Conservation (phyloP, 2,797 vertebrate genomes). For the Carapus acus region DNA sequence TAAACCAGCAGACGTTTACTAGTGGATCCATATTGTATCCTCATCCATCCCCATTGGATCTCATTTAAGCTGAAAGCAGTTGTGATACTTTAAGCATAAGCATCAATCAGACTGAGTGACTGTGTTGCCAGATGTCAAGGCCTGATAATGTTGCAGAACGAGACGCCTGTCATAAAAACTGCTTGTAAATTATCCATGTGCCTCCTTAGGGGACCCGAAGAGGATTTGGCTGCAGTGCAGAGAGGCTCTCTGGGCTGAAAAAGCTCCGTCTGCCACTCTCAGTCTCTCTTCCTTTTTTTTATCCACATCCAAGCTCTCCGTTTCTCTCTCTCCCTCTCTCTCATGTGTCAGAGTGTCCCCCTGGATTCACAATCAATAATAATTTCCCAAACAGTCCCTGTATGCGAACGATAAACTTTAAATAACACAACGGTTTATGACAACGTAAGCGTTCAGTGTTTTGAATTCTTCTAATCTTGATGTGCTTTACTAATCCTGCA, state of each 20-base stretch:
- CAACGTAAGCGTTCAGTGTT: conserved; percentile 14
- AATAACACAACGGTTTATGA: not conserved
- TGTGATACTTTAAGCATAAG: conserved; percentile 17
- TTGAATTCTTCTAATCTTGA: too few species aligned
- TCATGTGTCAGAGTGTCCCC: not conserved
- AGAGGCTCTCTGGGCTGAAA: conserved; percentile 36
- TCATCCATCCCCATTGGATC: not conserved
- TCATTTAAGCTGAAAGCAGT: conserved; percentile 12
- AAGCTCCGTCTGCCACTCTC: conserved; percentile 35
- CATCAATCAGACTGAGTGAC: not conserved
- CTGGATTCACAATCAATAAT: too few species aligned
- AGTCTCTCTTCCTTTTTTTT: conserved; percentile 13
- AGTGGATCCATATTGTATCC: conserved; percentile 8
- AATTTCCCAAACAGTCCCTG: too few species aligned
- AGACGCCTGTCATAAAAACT: conserved; percentile 3
- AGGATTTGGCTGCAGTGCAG: conserved; percentile 30
- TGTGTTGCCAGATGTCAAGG: conserved; percentile 21
- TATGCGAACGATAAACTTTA: not conserved
- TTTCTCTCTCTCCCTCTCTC: conserved; percentile 3
- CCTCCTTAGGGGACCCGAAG: conserved; percentile 11
- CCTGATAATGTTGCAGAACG: conserved; percentile 7
- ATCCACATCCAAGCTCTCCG: conserved; percentile 11
- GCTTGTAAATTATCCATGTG: conserved; percentile 20
- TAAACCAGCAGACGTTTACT: conserved; percentile 7
- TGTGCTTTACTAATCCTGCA: too few species aligned